Evolutionary conservation across 2,888 invertebrate genomes (phyloP), one percentile per base, ranked within the genome.

Genomic region (Fissipunctia ypsillon): DNA sequence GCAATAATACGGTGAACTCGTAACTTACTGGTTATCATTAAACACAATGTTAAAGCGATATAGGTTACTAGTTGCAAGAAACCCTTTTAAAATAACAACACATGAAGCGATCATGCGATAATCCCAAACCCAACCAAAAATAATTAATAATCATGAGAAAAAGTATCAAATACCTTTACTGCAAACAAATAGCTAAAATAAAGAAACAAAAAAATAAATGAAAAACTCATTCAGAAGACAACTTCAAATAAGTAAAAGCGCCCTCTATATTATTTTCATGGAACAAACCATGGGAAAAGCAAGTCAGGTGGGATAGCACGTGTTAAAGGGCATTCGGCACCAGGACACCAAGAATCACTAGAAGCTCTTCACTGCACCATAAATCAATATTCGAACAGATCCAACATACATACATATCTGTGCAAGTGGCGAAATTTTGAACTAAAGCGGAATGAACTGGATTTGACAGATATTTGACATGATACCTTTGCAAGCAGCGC

Each of bases 221-320:
- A 41, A 22, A 41, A 64, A 59, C 9, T 12, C 7, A 9, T 19
- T 2, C 14, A 57, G 14, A 57, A 52, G 35, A 28, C 10, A n/a
- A 31, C 22, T 25, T 7, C 14, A 14, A 50, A 68, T n/a, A 25
- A 35, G 5, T 48, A 22, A 54, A 31, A 60, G 52, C 71, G 76
- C 57, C 80, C 43, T 71, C 81, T 80, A 48, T 56, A 19, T 35
- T n/a, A 22, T 59, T 28, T 16, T 22, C n/a, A 22, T 3, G 0
- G 59, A 70, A 80, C 48, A 50, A 66, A 56, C 69, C 63, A 41
- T 76, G 80, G 12, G 76, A 80, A 83, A 78, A 69, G 45, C 54
- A 28, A 10, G 63, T 45, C 25, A 25, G 76, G 10, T 43, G 84
- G 66, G 56, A 83, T 22, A 19, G 50, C 67, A 71, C 63, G 72